A percentile compares a stretch with the other conserved stretches of the same genome.
These are phyloP conservation scores for Bombylius discolor DNA, from an alignment of 2,888 invertebrate species.

Conservation along the genomic window DNA sequence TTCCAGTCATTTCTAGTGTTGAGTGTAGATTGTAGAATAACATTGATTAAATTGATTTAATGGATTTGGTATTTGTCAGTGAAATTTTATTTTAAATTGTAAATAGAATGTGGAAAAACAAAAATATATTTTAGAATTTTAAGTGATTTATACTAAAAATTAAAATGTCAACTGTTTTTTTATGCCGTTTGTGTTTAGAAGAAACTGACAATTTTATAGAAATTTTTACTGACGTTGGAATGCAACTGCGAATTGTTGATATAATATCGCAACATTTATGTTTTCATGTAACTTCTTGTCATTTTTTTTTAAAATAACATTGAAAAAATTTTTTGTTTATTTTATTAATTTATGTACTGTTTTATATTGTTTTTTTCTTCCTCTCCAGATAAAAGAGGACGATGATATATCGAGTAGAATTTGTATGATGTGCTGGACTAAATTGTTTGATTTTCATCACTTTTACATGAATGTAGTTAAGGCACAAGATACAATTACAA, in stretches of 20 bases:
- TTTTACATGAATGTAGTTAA: slow-evolving; percentile 6
- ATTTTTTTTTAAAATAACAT: too few species aligned
- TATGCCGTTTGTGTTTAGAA: slow-evolving; percentile 10
- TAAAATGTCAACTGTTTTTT: neutral
- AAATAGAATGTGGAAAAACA: too few species aligned
- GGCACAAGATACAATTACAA: slow-evolving; percentile 8
- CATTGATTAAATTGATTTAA: too few species aligned
- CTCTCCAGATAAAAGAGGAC: slow-evolving; percentile 6
- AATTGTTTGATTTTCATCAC: slow-evolving; percentile 7
- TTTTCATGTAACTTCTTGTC: slow-evolving; percentile 4
- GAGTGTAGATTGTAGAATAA: too few species aligned
- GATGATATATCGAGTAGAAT: slow-evolving; percentile 9
- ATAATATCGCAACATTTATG: slow-evolving; percentile 8
- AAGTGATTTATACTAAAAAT: too few species aligned
- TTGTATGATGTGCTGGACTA: slow-evolving; percentile 10
- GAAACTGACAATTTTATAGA: slow-evolving; percentile 6
- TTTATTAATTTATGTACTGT: neutral
- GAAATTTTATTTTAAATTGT: too few species aligned
- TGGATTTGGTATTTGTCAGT: too few species aligned
- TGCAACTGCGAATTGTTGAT: slow-evolving; percentile 2
- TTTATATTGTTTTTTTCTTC: neutral
- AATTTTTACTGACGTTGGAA: slow-evolving; percentile 6
- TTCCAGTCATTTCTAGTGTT: too few species aligned
- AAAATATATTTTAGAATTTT: too few species aligned
- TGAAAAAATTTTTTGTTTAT: neutral